Percentiles rank a stretch among this genome's conserved stretches.
Conservation (phyloP, 2,113 vertebrate genomes). For the Eupsittula cactorum region DNA sequence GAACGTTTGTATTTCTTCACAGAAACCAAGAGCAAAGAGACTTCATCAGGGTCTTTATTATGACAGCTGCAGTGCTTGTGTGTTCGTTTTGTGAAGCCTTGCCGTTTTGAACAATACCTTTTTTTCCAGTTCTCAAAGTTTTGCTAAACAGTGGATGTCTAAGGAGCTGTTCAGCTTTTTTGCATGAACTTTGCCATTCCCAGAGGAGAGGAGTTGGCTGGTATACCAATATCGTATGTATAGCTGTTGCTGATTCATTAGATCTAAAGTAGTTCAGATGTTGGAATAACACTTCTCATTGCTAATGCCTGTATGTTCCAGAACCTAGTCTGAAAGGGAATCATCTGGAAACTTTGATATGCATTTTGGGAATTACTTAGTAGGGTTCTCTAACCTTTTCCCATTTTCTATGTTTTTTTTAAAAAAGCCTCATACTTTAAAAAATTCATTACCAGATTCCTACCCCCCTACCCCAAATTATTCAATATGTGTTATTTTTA, state of each 20-base stretch:
- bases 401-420: not conserved
- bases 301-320: not conserved
- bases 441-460: not conserved
- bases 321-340: not conserved
- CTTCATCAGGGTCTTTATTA: not conserved
- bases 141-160: not conserved
- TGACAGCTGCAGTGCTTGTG: not conserved
- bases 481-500: not conserved
- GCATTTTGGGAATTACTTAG: not conserved
- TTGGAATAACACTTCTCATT: not conserved
- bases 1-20: not conserved
- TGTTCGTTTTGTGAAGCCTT: constrained; percentile 36
- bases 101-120: constrained; percentile 21
- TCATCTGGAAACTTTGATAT: not conserved
- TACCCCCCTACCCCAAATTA: not conserved
- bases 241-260: constrained; percentile 30
- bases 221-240: not conserved
- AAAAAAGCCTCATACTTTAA: not conserved
- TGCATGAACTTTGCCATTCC: not conserved
- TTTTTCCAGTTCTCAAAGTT: constrained; percentile 5
- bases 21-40: not conserved
- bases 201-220: not conserved
- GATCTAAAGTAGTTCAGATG: not conserved
- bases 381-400: not conserved
- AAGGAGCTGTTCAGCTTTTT: constrained; percentile 17